These are phyloP conservation scores for Pachypeltis micranthus DNA, from an alignment of 1,140 invertebrate species.

Conservation along the genomic window DNA sequence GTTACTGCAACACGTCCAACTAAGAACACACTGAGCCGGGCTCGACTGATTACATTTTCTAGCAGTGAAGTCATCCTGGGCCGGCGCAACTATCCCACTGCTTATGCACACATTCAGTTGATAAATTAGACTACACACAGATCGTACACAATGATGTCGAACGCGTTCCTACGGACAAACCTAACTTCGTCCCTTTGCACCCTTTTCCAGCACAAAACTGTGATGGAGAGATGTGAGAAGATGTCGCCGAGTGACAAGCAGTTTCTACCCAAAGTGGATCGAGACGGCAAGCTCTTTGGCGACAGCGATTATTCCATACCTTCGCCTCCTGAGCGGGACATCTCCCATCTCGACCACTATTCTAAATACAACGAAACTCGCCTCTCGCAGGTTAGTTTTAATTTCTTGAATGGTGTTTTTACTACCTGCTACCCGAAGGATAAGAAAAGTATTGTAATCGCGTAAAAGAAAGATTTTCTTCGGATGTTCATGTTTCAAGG, in stretches of 20 bases:
- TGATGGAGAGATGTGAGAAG: constrained; percentile 61
- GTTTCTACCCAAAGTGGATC: constrained; percentile 50
- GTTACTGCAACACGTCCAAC: too few species aligned
- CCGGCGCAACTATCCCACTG: not conserved
- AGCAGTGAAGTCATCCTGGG: too few species aligned
- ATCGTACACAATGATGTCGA: not conserved
- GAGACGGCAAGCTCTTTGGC: constrained; percentile 48
- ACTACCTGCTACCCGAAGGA: too few species aligned
- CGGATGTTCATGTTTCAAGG: too few species aligned
- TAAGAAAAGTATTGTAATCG: too few species aligned
- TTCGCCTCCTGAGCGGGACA: constrained; percentile 60
- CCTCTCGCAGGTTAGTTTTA: constrained; percentile 24
- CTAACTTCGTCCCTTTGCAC: not conserved
- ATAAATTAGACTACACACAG: not conserved
- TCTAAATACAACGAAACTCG: constrained; percentile 45
- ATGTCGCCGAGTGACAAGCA: constrained; percentile 40
- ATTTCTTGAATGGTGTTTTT: too few species aligned
- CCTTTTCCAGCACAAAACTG: constrained; percentile 50
- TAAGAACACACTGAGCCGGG: too few species aligned
- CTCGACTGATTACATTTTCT: too few species aligned
- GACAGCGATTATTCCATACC: constrained; percentile 60
- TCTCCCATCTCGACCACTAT: constrained; percentile 55
- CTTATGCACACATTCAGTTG: not conserved
- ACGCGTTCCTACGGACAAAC: not conserved
- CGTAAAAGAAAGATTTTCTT: too few species aligned